Base-by-base conservation (phyloP, 2,797 vertebrate genomes). In the Fratercula arctica region DNA sequence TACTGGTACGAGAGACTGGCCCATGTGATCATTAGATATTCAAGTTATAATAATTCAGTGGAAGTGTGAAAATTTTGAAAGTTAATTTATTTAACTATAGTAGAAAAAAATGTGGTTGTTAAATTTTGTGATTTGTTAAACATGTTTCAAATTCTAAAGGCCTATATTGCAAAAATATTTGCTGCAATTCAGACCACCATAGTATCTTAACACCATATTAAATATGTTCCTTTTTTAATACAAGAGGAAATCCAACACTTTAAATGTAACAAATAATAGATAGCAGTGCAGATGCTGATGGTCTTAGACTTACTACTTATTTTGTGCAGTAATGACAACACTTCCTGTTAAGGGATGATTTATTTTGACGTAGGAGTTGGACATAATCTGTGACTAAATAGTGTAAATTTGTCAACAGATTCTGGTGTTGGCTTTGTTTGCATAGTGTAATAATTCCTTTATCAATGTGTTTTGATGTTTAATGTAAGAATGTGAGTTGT, bases 331-430 rank as follows among this genome's bases (percentile, higher is more conserved):
- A 85, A 89, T 81, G 81, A 59, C 33, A 83, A 76, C 57, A 53
- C 29, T 95, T 96, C 20, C 74, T 21, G 5, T 86, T 75, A 75
- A 81, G 60, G 50, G 31, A 79, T 81, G 73, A 88, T 93, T 95
- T 94, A 78, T 95, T 90, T 96, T 88, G 64, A 96, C 94, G 74
- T 94, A 73, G 90, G 77, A 77, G 66, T 59, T 64, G 68, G 66
- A 46, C n/a, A 69, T 89, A 92, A 93, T 45, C 87, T 96, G 73
- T 96, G 86, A 88, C 77, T 88, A 68, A 76, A 86, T 80, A 93
- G 80, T 90, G 73, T 95, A 64, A 84, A 93, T 89, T 95, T 95
- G 45, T 93, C 85, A 91, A 19, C n/a, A 91, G 50, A 87, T 85
- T 90, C 91, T 80, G 46, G 60, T 74, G 54, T 59, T 93, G 51